phyloP scores from a whole-genome alignment of 2,797 vertebrate genomes.

The Carcharodon carcharias region DNA sequence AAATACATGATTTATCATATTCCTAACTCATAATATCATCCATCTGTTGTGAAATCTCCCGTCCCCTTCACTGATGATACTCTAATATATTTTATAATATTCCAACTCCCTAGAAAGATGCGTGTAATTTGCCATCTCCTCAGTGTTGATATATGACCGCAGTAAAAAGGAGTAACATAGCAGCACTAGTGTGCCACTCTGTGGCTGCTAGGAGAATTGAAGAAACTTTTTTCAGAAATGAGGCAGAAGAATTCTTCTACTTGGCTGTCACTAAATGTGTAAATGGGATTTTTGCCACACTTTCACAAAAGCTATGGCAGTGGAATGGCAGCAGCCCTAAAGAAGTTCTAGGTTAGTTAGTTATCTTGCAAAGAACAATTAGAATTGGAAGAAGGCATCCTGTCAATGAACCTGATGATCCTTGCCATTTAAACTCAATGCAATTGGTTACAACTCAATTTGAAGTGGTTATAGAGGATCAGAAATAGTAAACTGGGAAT shows the following conservation, averaged over 20 bases:
- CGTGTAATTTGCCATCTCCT: not conserved
- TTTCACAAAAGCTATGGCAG: not conserved
- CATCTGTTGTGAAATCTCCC: not conserved
- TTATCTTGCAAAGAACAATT: not conserved
- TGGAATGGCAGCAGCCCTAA: not conserved
- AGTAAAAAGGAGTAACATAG: not conserved
- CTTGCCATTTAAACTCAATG: not conserved
- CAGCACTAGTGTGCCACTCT: not conserved
- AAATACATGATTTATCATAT: not conserved
- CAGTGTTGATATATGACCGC: not conserved
- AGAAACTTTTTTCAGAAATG: not conserved
- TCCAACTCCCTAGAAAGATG: not conserved
- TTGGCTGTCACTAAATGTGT: not conserved
- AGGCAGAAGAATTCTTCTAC: not conserved
- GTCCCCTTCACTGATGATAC: not conserved
- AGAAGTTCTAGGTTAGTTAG: not conserved
- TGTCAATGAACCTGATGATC: not conserved
- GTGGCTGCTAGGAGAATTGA: not conserved
- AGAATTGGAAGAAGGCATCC: not conserved
- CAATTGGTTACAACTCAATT: not conserved
- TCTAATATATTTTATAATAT: not conserved
- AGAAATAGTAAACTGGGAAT: not conserved
- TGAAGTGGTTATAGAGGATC: not conserved
- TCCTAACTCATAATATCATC: not conserved
- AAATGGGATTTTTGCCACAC: not conserved